Percentiles rank a stretch among this genome's conserved stretches.
phyloP scores from a whole-genome alignment of 2,113 vertebrate species.

The Sinocyclocheilus grahami region DNA sequence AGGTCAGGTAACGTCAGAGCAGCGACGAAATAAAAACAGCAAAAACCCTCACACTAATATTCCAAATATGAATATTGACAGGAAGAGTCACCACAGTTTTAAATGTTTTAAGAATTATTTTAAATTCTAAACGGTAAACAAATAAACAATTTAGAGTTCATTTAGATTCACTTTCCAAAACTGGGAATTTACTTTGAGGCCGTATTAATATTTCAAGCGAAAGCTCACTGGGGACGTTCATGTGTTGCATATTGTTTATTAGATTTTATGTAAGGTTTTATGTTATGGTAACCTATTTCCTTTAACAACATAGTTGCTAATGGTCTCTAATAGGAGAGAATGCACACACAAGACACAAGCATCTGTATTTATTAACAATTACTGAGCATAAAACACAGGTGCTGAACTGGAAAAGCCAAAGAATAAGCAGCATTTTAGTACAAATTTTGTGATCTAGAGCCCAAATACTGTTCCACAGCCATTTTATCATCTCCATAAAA shows the following conservation, averaged over 20 bases:
- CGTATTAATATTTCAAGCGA: neutral
- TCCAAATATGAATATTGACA: conserved; percentile 1
- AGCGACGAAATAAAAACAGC: neutral
- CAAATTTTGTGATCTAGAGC: too few species aligned
- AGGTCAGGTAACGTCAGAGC: neutral
- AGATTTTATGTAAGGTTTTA: neutral
- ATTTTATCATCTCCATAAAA: conserved; percentile 16
- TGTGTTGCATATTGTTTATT: neutral
- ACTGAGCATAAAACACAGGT: neutral
- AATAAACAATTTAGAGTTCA: neutral
- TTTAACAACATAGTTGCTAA: neutral
- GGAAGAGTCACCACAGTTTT: neutral
- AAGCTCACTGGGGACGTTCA: neutral
- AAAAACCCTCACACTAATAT: neutral
- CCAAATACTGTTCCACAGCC: conserved; percentile 10
- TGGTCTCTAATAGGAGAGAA: neutral
- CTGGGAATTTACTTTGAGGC: too few species aligned
- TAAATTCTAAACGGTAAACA: neutral
- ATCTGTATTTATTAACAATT: neutral
- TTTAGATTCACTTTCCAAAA: neutral
- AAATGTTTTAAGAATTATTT: neutral
- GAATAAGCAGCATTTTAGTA: neutral
- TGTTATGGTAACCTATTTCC: neutral
- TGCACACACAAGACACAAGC: conserved; percentile 17
- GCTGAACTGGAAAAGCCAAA: neutral